Conservation (phyloP, 2,888 invertebrate genomes). For the Griposia aprilina region DNA sequence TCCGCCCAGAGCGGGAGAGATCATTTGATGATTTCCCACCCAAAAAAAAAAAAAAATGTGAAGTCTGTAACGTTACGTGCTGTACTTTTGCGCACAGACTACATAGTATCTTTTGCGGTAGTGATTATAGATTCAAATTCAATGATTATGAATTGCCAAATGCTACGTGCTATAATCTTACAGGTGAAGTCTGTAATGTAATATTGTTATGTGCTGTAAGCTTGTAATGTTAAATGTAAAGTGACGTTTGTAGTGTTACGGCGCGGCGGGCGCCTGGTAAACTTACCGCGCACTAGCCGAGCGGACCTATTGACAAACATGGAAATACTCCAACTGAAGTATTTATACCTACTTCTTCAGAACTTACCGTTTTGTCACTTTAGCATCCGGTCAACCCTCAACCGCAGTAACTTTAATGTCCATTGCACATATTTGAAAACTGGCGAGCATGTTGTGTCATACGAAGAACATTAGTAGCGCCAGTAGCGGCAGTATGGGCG, state of each 20-base stretch:
- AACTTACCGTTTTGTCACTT: neutral
- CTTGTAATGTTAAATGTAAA: too few relatives aligned
- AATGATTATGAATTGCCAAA: too few relatives aligned
- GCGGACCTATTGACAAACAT: neutral
- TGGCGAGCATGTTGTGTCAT: slow-evolving; percentile 11
- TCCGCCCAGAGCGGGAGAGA: too few relatives aligned
- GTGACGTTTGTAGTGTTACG: neutral
- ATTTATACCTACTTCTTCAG: slow-evolving; percentile 5
- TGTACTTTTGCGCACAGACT: too few relatives aligned
- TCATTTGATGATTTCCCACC: too few relatives aligned
- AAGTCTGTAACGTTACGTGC: too few relatives aligned
- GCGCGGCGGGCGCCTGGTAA: too few relatives aligned
- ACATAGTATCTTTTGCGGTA: too few relatives aligned
- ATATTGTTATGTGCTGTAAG: too few relatives aligned
- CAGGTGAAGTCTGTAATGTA: neutral
- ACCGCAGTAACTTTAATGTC: neutral
- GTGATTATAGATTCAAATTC: neutral
- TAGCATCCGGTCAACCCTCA: neutral
- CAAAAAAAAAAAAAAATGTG: too few relatives aligned
- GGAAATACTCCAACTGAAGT: slow-evolving; percentile 8
- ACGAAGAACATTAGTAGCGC: slow-evolving; percentile 1
- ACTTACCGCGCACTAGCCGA: too few relatives aligned
- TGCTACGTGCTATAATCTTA: neutral
- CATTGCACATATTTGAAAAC: slow-evolving; percentile 5
- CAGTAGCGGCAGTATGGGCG: slow-evolving; percentile 3